Evolutionary conservation across 2,888 invertebrate species (phyloP), one percentile per base, ranked within the genome.

Genomic region (Azorinus chamasolen): DNA sequence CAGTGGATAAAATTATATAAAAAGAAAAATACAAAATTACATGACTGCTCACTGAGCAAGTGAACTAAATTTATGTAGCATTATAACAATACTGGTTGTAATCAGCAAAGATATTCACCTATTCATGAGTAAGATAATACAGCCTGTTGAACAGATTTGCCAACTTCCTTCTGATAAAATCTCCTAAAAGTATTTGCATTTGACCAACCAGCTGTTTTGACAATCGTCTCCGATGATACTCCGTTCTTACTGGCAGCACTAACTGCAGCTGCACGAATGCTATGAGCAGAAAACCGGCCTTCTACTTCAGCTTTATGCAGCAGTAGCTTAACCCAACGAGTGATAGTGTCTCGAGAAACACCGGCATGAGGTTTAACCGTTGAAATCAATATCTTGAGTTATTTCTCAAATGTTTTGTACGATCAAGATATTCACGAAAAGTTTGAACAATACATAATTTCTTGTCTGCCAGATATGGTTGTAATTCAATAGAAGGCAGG

Each of bases 161-260:
- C 2, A 14, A 50, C 22, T 50, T 20, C 22, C 24, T 50, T 50
- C 6, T 50, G 20, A 20, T 50, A 50, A 50, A 50, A 50, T 5
- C 14, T 50, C 14, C 8, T 22, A 20, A 50, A 50, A 8, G 50
- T 50, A 14, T 18, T 20, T 20, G 22, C 50, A 50, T 50, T 50
- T 18, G 14, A 20, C 50, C 50, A 8, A 6, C 50, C 50, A 22
- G 50, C 50, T 22, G 50, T 50, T 50, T 50, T 50, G 18, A 50
- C 8, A 6, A 50, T 14, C 8, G 14, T 50, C 22, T 50, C 20
- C 18, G 20, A 22, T 6, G 50, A 8, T 4, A 50, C 22, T 14
- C 50, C 50, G 10, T 22, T 50, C 3, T 18, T 2, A 6, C 20
- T 50, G 6, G 50, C 50, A 6, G 18, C 22, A 50, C 50, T 50